These are phyloP conservation scores for Drosophila mayri DNA, from an alignment of 1,140 invertebrate species.

Conservation along the genomic window DNA sequence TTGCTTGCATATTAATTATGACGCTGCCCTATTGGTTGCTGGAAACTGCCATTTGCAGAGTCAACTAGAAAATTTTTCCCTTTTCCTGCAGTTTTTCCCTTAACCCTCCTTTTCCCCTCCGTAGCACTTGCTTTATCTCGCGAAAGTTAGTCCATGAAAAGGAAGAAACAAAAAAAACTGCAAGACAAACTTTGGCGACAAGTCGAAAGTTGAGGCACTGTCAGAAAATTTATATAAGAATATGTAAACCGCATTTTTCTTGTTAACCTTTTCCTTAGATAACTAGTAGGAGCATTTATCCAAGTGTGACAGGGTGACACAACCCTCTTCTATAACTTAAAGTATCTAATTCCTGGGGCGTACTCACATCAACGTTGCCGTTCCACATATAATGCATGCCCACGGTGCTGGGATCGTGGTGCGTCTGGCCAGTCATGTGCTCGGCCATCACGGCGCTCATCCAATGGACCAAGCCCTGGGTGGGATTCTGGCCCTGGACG, in stretches of 20 bases:
- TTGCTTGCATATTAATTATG: slow-evolving; percentile 67
- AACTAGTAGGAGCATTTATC: not conserved
- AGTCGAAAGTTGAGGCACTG: slow-evolving; percentile 38
- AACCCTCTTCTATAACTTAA: not conserved
- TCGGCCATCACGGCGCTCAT: slow-evolving; percentile 93
- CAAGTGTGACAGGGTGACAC: not conserved
- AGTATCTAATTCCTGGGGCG: not conserved
- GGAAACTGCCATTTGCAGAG: slow-evolving; percentile 36
- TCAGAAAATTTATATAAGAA: slow-evolving; percentile 3
- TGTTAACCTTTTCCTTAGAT: not conserved
- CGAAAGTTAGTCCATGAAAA: slow-evolving; percentile 25
- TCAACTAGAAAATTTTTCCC: slow-evolving; percentile 37
- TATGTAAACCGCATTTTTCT: not conserved
- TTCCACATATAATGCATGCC: slow-evolving; percentile 90
- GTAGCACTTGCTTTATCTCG: slow-evolving; percentile 15
- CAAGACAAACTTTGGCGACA: slow-evolving; percentile 33
- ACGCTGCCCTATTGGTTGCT: slow-evolving; percentile 16
- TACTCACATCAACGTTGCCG: slow-evolving; percentile 87
- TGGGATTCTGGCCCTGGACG: slow-evolving; percentile 87
- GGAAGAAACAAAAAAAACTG: slow-evolving; percentile 9
- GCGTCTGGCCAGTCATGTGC: slow-evolving; percentile 89
- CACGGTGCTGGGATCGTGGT: slow-evolving; percentile 87
- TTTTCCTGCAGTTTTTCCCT: not conserved
- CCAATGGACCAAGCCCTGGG: slow-evolving; percentile 92
- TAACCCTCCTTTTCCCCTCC: not conserved